Percentiles rank a stretch among this genome's conserved stretches.
Conservation (phyloP, 2,888 invertebrate species). For the Coelogynopora nodosa region DNA sequence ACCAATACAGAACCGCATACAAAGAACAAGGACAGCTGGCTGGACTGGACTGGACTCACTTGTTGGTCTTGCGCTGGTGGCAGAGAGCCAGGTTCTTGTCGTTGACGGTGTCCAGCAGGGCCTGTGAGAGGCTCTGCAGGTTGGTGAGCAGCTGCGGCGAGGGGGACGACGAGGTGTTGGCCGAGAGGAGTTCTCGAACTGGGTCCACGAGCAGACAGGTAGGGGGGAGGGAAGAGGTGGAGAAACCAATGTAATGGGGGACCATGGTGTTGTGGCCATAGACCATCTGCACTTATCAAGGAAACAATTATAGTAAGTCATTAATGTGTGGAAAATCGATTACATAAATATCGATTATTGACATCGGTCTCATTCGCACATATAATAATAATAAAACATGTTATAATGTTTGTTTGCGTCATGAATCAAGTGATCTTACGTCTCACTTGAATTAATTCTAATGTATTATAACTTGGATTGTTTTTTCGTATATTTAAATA, state of each 20-base stretch:
- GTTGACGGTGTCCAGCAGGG: slow-evolving; percentile 76
- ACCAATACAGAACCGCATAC: too few species aligned
- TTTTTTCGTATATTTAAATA: too few species aligned
- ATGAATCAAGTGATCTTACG: too few species aligned
- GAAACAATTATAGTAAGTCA: neutral
- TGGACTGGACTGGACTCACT: too few species aligned
- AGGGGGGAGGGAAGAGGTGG: too few species aligned
- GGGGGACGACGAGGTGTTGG: slow-evolving; percentile 63
- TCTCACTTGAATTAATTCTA: too few species aligned
- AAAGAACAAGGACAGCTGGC: too few species aligned
- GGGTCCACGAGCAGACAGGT: neutral
- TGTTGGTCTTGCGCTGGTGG: slow-evolving; percentile 81
- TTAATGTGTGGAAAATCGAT: neutral
- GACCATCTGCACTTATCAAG: neutral
- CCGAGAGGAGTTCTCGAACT: neutral
- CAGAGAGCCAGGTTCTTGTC: slow-evolving; percentile 78
- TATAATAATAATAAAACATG: too few species aligned
- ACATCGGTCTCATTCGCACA: too few species aligned
- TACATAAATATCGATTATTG: too few species aligned
- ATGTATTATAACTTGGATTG: too few species aligned
- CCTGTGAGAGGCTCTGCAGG: slow-evolving; percentile 73
- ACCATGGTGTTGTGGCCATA: neutral
- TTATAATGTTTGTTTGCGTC: too few species aligned
- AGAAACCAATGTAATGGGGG: neutral
- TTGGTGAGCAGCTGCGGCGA: slow-evolving; percentile 72